Conservation (phyloP, 2,797 vertebrate species). For the Leptodactylus fallax region DNA sequence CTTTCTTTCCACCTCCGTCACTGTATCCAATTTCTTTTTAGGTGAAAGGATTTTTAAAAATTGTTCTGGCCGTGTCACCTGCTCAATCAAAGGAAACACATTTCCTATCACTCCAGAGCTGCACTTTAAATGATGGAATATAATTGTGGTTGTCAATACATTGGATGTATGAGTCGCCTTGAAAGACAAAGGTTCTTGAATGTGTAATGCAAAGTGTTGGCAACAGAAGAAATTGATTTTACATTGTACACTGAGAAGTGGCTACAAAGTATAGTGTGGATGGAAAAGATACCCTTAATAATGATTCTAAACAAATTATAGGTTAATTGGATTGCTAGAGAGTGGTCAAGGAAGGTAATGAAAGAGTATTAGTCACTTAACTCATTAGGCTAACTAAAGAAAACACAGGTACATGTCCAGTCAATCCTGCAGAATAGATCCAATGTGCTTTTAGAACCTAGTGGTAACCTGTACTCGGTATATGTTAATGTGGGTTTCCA, state of each 20-base stretch:
- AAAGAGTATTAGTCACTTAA: conserved; percentile 29
- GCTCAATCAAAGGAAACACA: conserved; percentile 39
- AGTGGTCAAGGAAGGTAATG: conserved; percentile 11
- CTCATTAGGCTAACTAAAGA: conserved; percentile 34
- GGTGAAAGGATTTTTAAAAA: conserved; percentile 12
- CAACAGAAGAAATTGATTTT: conserved; percentile 21
- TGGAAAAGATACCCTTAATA: conserved; percentile 23
- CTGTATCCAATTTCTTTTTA: neutral
- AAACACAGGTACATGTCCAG: neutral
- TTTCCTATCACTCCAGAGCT: conserved; percentile 29
- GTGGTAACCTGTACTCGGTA: too few relatives aligned
- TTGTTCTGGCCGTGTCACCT: conserved; percentile 23
- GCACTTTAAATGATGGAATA: conserved; percentile 40
- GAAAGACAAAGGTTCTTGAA: conserved; percentile 26
- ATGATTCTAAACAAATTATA: conserved; percentile 26
- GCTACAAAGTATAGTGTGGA: conserved; percentile 1
- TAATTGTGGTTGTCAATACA: conserved; percentile 50
- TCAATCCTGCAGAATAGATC: neutral
- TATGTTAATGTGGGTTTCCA: too few relatives aligned
- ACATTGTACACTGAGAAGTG: neutral
- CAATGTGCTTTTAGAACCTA: too few relatives aligned
- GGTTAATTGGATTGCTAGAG: conserved; percentile 14
- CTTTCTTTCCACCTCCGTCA: neutral
- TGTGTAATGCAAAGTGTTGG: conserved; percentile 11
- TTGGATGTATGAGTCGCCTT: conserved; percentile 41